phyloP scores from a whole-genome alignment of 2,113 vertebrate genomes.

The Myrmecophaga tridactyla region DNA sequence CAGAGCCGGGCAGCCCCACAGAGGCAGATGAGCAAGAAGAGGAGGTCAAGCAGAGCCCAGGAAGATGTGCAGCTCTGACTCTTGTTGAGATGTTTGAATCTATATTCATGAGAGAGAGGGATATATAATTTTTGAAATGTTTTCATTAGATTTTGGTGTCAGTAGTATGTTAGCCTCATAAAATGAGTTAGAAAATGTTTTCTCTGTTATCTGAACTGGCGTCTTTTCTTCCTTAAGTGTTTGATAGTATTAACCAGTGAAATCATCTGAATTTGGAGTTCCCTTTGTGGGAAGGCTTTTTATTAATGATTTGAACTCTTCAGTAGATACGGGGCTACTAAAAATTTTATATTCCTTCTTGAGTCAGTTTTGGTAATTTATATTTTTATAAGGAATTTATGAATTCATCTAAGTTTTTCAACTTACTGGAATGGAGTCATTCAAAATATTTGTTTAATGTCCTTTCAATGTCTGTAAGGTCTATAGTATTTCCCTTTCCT shows the following conservation, averaged over 20 bases:
- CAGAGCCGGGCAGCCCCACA: constrained; percentile 39
- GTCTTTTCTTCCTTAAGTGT: background rate
- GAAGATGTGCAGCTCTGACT: constrained; percentile 47
- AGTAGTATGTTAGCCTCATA: background rate
- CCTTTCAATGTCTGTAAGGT: background rate
- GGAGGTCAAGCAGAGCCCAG: constrained; percentile 11
- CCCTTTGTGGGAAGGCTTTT: background rate
- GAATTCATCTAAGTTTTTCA: background rate
- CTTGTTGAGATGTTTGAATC: constrained; percentile 77
- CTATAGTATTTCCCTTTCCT: background rate
- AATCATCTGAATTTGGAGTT: background rate
- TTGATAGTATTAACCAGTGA: background rate
- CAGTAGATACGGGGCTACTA: background rate
- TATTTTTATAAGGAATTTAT: background rate
- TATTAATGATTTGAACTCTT: background rate
- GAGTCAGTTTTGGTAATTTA: background rate
- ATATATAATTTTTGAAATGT: background rate
- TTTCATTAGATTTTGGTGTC: background rate
- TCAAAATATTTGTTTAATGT: background rate
- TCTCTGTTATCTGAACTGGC: background rate
- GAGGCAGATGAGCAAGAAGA: constrained; percentile 31
- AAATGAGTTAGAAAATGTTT: background rate
- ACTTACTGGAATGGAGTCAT: background rate
- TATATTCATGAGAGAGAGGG: background rate
- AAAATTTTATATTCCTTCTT: background rate